These are phyloP conservation scores for Linepithema humile DNA, from an alignment of 1,140 invertebrate species.

Conservation along the genomic window DNA sequence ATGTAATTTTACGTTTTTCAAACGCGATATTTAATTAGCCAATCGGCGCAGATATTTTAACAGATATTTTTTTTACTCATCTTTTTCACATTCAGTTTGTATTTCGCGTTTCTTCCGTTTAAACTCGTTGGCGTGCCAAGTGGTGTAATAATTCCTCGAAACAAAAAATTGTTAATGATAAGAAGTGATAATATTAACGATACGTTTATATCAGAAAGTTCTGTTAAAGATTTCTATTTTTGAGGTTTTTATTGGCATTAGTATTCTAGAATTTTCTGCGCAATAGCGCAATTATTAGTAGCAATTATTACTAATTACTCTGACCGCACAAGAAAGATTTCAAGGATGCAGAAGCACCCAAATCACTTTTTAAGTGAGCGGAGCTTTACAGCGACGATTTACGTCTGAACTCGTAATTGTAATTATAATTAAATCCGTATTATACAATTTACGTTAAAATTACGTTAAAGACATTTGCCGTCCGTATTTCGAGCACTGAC, in stretches of 20 bases:
- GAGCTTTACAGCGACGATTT: neutral
- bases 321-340: neutral
- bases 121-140: no score
- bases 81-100: no score
- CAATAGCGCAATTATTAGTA: neutral
- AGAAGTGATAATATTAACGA: no score
- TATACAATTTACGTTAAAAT: slow-evolving; percentile 13
- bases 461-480: neutral
- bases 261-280: neutral
- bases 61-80: no score
- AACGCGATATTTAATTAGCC: no score
- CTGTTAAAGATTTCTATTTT: neutral
- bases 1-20: neutral
- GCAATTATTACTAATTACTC: no score
- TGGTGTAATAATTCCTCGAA: no score
- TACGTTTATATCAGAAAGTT: slow-evolving; percentile 1
- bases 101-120: no score
- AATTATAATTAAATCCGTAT: slow-evolving; percentile 25
- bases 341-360: neutral
- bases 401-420: neutral
- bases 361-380: neutral
- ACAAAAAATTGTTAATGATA: no score
- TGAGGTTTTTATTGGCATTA: neutral
- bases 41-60: no score
- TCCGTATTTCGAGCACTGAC: neutral